Evolutionary conservation across 2,888 invertebrate genomes (phyloP).

Genomic region (Acleris cristana): DNA sequence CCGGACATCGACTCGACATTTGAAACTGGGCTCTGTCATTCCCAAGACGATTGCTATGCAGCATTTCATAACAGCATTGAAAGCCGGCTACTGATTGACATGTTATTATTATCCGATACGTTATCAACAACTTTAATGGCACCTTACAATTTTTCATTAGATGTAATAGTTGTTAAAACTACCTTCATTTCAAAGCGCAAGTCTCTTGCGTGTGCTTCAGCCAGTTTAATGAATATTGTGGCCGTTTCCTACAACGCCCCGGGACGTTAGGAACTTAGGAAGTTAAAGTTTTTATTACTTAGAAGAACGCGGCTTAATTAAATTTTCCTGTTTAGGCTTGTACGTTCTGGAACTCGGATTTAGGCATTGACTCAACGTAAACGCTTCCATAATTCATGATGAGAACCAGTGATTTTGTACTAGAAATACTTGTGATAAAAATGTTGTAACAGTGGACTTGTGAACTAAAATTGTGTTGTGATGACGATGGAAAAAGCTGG

Average conservation of each 20-base stretch:
- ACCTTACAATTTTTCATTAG: not conserved
- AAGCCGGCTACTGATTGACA: conserved; percentile 30
- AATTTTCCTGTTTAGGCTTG: conserved; percentile 16
- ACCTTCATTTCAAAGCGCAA: conserved; percentile 2
- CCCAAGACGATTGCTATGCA: conserved; percentile 33
- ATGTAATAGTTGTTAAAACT: not conserved
- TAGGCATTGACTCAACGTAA: not conserved
- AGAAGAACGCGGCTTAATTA: conserved; percentile 9
- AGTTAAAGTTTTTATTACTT: conserved; percentile 24
- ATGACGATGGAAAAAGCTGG: conserved; percentile 75
- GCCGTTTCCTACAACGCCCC: conserved; percentile 24
- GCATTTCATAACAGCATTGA: conserved; percentile 31
- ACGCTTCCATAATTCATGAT: conserved; percentile 7
- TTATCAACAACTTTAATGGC: conserved; percentile 11
- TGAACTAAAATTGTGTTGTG: conserved; percentile 45
- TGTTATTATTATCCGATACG: conserved; percentile 28
- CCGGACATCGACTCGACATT: conserved; percentile 32
- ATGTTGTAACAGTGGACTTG: conserved; percentile 38
- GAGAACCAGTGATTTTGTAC: not conserved
- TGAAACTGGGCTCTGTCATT: conserved; percentile 30
- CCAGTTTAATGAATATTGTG: conserved; percentile 22
- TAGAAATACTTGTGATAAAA: conserved; percentile 24
- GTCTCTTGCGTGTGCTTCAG: conserved; percentile 14
- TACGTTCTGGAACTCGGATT: not conserved
- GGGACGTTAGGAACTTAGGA: conserved; percentile 21